A percentile compares a stretch with the other conserved stretches of the same genome.
Conservation (phyloP, 2,888 invertebrate species). For the Drosophila recens region DNA sequence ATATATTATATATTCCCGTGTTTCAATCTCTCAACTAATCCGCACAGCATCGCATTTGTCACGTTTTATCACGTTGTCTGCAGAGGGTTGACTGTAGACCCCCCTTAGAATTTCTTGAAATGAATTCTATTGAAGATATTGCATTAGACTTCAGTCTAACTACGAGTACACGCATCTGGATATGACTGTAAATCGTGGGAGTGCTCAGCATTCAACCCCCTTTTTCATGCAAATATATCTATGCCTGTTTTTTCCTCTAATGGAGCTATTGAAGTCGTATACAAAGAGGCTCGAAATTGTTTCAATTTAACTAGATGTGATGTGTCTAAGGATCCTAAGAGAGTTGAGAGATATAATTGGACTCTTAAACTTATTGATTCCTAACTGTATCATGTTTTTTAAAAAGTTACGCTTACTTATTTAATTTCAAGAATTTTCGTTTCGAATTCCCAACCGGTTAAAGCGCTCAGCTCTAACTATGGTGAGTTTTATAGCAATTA, state of each 20-base stretch:
- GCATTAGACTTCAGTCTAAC: slow-evolving; percentile 39
- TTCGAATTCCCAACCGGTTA: not conserved
- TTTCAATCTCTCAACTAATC: slow-evolving; percentile 50
- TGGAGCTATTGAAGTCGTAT: slow-evolving; percentile 35
- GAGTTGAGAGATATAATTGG: not conserved
- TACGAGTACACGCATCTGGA: slow-evolving; percentile 12
- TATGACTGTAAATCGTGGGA: slow-evolving; percentile 14
- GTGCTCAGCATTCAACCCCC: slow-evolving; percentile 22
- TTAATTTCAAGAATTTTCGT: not conserved
- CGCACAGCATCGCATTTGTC: slow-evolving; percentile 60
- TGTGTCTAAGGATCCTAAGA: not conserved
- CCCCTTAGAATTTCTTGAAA: slow-evolving; percentile 21
- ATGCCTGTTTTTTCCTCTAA: slow-evolving; percentile 29
- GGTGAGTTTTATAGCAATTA: not conserved
- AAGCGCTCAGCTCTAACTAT: not conserved
- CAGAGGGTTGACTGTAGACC: slow-evolving; percentile 26
- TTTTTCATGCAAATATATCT: slow-evolving; percentile 42
- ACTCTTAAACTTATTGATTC: not conserved
- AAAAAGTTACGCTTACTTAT: no score
- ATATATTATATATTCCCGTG: slow-evolving; percentile 5
- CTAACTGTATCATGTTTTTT: no score
- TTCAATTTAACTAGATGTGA: slow-evolving; percentile 4
- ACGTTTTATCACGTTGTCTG: slow-evolving; percentile 53
- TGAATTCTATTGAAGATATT: slow-evolving; percentile 49
- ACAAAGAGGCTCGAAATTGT: slow-evolving; percentile 28